Evolutionary conservation across 2,888 invertebrate species (phyloP).

Genomic region (Serripes groenlandicus): DNA sequence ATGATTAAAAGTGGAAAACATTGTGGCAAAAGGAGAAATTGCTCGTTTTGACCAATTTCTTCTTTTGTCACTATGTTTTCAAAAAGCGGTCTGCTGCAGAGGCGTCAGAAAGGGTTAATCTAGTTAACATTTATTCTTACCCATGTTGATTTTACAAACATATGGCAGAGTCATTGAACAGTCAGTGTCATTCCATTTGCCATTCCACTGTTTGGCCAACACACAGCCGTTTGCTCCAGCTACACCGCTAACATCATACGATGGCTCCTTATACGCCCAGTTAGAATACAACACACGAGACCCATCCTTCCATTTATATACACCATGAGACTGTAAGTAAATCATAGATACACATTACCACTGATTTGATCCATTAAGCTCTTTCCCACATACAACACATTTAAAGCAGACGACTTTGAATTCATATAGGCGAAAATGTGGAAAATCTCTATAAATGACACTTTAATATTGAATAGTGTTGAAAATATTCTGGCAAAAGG

Average conservation of each 20-base stretch:
- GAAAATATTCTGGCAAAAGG: not conserved
- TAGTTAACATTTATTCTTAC: conserved; percentile 27
- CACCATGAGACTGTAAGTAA: conserved; percentile 61
- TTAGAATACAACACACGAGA: conserved; percentile 74
- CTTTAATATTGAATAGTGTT: no score
- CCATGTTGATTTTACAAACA: conserved; percentile 69
- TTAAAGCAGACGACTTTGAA: no score
- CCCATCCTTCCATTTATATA: conserved; percentile 70
- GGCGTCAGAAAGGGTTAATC: not conserved
- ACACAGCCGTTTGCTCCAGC: conserved; percentile 48
- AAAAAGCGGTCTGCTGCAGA: not conserved
- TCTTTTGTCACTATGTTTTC: not conserved
- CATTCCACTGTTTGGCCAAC: conserved; percentile 48
- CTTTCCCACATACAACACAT: no score
- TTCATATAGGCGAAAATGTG: no score
- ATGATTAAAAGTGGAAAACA: no score
- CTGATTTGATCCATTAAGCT: no score
- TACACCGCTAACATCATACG: conserved; percentile 28
- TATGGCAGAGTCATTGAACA: conserved; percentile 55
- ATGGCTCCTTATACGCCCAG: conserved; percentile 72
- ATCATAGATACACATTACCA: not conserved
- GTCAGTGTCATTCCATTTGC: conserved; percentile 67
- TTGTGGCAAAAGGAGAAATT: no score
- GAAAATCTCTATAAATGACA: no score
- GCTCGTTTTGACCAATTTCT: no score